Evolutionary conservation across 2,113 vertebrate species (phyloP).

Genomic region (Thryonomys swinderianus): DNA sequence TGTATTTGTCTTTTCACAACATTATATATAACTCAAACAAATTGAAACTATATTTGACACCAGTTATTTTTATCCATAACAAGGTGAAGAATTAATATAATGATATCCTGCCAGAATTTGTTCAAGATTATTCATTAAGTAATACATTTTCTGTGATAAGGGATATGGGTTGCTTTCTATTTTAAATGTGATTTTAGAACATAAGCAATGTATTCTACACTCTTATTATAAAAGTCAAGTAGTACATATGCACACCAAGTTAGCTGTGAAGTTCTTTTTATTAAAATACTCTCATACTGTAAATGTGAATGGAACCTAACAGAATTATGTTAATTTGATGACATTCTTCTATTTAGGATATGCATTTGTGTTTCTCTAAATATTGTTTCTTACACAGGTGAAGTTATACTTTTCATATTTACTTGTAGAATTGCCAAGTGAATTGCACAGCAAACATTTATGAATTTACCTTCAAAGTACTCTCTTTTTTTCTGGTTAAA

Average conservation of each 20-base stretch:
- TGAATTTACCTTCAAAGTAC: not conserved
- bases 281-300: not conserved
- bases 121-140: slow-evolving; percentile 49
- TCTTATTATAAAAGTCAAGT: slow-evolving; percentile 22
- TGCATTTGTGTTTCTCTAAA: not conserved
- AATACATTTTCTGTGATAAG: slow-evolving; percentile 22
- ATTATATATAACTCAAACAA: slow-evolving; percentile 23
- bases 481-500: not conserved
- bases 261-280: not conserved
- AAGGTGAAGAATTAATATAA: not conserved
- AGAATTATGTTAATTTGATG: not conserved
- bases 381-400: not conserved
- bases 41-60: not conserved
- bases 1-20: not conserved
- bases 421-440: not conserved
- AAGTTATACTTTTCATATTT: not conserved
- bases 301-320: not conserved
- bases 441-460: not conserved
- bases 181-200: slow-evolving; percentile 33
- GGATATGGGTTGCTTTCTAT: not conserved
- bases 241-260: not conserved
- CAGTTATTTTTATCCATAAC: slow-evolving; percentile 29
- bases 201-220: not conserved
- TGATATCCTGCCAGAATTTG: slow-evolving; percentile 19
- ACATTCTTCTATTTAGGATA: not conserved